Evolutionary conservation across 1,140 invertebrate genomes (phyloP), one percentile per base, ranked within the genome.

Genomic region (Zelostemma sp.): DNA sequence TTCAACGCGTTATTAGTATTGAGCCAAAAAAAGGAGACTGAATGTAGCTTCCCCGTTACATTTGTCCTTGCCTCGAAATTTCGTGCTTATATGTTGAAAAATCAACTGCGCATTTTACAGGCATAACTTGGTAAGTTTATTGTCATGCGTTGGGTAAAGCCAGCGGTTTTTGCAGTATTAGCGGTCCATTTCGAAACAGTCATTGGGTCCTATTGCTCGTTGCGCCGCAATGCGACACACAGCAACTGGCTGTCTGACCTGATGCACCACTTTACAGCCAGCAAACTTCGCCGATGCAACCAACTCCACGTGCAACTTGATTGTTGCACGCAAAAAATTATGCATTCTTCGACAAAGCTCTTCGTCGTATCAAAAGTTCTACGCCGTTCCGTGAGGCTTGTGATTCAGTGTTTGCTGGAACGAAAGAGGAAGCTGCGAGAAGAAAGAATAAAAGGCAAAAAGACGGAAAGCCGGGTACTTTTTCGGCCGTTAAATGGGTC

Each of bases 191-290:
- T 56, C 35, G 56, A 41, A 65, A 65, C 48, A 47, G 72, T 51
- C 73, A 68, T 78, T 80, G 74, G 74, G 70, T 76, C 73, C 75
- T 72, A 78, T 76, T 68, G 73, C 62, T 43, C 63, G 73, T 70
- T 65, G 62, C 68, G 73, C 68, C 76, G 78, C 78, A 80, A 73
- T 80, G 78, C 78, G 78, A 75, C 79, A 78, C 62, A 68, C 60
- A 61, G 65, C 59, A 50, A 68, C 58, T 63, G 68, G 43, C 51
- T 64, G 63, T 74, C 60, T 75, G 73, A 73, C 71, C 72, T 63
- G 71, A 71, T 71, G 64, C 61, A 68, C 68, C 56, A 73, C 68
- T 71, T 69, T 71, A 67, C 57, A 57, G 60, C 62, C 63, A 61
- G 49, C 51, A 77, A 70, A 74, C 43, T 74, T 67, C 50, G 57